phyloP scores from a whole-genome alignment of 2,888 invertebrate species.

The Cryptus viduatorius region DNA sequence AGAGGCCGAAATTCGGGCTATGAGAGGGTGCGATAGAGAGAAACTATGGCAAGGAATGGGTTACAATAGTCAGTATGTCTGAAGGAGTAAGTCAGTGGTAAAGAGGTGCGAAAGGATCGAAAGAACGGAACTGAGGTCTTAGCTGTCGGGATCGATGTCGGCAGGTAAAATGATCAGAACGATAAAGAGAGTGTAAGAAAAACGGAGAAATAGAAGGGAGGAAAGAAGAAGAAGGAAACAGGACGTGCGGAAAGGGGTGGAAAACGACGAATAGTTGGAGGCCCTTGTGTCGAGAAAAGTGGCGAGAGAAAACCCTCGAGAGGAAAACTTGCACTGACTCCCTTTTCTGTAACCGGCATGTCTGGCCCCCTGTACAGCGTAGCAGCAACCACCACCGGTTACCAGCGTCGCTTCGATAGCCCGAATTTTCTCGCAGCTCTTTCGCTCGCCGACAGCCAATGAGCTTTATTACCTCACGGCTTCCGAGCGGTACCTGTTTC shows the following conservation, averaged over 20 bases:
- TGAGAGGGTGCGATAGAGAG: conserved; percentile 15
- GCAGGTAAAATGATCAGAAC: conserved; percentile 57
- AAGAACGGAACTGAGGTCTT: conserved; percentile 15
- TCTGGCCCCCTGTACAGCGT: conserved; percentile 1
- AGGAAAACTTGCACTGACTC: conserved; percentile 32
- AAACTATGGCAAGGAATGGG: background rate
- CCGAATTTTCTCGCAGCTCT: conserved; percentile 52
- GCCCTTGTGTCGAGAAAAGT: conserved; percentile 17
- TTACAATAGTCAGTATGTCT: conserved; percentile 21
- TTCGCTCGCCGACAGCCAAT: conserved; percentile 50
- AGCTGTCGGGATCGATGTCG: conserved; percentile 22
- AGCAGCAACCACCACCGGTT: conserved; percentile 1
- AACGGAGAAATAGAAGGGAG: background rate
- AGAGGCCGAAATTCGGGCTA: conserved; percentile 31
- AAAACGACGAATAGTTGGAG: conserved; percentile 22
- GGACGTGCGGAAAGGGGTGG: background rate
- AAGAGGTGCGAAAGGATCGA: conserved; percentile 12
- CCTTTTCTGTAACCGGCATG: background rate
- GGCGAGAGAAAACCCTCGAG: conserved; percentile 26
- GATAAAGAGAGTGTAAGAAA: conserved; percentile 45
- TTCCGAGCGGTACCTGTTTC: conserved; percentile 19
- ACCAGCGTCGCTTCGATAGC: conserved; percentile 32
- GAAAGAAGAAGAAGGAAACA: conserved; percentile 19
- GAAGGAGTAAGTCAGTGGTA: conserved; percentile 7
- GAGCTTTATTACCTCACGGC: conserved; percentile 52